phyloP scores from a whole-genome alignment of 1,140 invertebrate species.

The Drosophila auraria region DNA sequence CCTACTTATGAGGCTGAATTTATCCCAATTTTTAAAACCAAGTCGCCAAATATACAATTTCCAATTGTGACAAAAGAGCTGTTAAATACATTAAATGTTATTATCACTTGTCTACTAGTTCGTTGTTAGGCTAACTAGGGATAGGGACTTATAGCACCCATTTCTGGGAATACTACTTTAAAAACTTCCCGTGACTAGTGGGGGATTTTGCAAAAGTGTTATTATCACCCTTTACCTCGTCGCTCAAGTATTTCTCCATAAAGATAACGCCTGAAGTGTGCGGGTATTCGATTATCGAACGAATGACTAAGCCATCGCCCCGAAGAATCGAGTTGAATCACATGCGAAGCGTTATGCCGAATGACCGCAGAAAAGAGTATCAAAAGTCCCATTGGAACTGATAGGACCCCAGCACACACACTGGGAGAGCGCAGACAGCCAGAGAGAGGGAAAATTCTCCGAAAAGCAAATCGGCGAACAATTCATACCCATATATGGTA shows the following conservation, averaged over 20 bases:
- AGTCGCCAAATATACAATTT: not conserved
- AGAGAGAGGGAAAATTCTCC: conserved; percentile 50
- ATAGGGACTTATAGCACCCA: not conserved
- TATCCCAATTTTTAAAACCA: not conserved
- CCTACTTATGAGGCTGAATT: conserved; percentile 6
- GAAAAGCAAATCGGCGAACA: conserved; percentile 57
- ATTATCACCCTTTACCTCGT: conserved; percentile 4
- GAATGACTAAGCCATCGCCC: conserved; percentile 27
- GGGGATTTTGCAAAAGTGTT: conserved; percentile 3
- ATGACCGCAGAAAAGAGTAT: conserved; percentile 8
- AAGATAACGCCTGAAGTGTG: conserved; percentile 29
- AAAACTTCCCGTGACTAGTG: conserved; percentile 11
- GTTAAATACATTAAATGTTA: too few species aligned
- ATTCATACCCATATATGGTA: conserved; percentile 85
- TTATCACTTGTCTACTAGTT: too few species aligned
- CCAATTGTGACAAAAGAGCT: not conserved
- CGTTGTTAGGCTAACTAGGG: too few species aligned
- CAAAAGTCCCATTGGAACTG: conserved; percentile 19
- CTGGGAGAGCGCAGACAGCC: not conserved
- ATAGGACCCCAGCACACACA: conserved; percentile 37
- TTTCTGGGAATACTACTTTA: not conserved
- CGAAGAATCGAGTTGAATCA: conserved; percentile 26
- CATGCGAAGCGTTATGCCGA: conserved; percentile 17
- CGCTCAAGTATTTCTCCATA: conserved; percentile 19
- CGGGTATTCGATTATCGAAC: not conserved